These are phyloP conservation scores for Phaonia tiefii DNA, from an alignment of 2,888 invertebrate genomes.

Conservation along the genomic window DNA sequence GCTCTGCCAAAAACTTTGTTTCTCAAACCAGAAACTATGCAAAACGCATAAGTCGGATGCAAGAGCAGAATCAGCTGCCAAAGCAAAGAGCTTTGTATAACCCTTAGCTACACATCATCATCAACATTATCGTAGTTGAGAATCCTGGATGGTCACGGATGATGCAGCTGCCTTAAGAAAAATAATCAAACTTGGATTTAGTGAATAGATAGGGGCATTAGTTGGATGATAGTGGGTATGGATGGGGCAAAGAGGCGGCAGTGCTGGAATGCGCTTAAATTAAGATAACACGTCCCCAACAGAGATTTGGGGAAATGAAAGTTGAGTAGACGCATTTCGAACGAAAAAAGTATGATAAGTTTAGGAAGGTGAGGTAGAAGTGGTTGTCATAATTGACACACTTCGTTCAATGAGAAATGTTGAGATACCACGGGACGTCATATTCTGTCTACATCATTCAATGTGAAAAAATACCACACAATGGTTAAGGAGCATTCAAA, in stretches of 20 bases:
- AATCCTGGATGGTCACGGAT: slow-evolving; percentile 13
- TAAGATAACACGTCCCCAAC: slow-evolving; percentile 23
- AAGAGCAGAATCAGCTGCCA: neutral
- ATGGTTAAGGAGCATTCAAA: no score
- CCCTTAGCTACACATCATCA: slow-evolving; percentile 6
- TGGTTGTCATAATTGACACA: no score
- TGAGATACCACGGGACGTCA: no score
- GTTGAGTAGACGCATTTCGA: neutral
- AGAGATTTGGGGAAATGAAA: slow-evolving; percentile 13
- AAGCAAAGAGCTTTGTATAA: slow-evolving; percentile 14
- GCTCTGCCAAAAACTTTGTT: slow-evolving; percentile 19
- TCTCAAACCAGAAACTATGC: neutral
- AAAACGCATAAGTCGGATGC: slow-evolving; percentile 14
- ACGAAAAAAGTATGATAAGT: neutral
- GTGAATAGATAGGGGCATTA: neutral
- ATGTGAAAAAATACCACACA: no score
- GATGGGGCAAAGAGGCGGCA: neutral
- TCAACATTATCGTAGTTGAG: neutral
- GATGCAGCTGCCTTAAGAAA: slow-evolving; percentile 52
- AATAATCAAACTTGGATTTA: slow-evolving; percentile 59
- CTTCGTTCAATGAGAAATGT: no score
- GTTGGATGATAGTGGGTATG: neutral
- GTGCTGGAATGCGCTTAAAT: slow-evolving; percentile 17
- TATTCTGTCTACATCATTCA: no score
- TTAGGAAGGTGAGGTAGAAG: neutral